These are phyloP conservation scores for Neria commutata DNA, from an alignment of 2,888 invertebrate species.

Conservation along the genomic window DNA sequence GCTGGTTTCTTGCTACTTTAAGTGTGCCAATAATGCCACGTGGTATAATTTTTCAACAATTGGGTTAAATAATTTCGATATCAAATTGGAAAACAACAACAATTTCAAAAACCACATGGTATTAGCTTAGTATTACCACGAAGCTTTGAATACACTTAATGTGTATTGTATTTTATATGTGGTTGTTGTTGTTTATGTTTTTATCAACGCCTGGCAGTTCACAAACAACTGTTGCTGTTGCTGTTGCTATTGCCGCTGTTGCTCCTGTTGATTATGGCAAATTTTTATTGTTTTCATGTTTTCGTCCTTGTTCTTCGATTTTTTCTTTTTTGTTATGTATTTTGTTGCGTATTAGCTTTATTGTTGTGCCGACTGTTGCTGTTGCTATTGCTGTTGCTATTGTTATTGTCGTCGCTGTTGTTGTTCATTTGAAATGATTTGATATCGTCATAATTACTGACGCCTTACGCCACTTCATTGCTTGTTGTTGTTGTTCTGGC, in stretches of 20 bases:
- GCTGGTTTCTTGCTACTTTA: neutral
- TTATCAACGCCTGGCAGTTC: neutral
- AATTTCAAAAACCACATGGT: neutral
- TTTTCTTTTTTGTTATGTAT: neutral
- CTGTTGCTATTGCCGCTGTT: neutral
- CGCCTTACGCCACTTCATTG: neutral
- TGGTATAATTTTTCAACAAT: too few species aligned
- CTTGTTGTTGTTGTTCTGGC: neutral
- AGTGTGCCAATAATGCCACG: too few species aligned
- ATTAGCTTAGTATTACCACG: neutral
- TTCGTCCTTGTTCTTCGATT: neutral
- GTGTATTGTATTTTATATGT: too few species aligned
- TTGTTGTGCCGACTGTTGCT: neutral
- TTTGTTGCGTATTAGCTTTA: slow-evolving; percentile 1
- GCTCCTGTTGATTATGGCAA: neutral
- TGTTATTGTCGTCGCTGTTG: slow-evolving; percentile 19
- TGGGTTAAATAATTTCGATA: too few species aligned
- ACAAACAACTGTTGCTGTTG: neutral
- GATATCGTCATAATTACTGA: slow-evolving; percentile 23
- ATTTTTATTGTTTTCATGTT: neutral
- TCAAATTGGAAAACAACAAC: slow-evolving; percentile 9
- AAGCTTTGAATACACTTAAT: too few species aligned
- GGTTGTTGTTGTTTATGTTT: neutral
- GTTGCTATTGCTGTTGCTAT: slow-evolving; percentile 6
- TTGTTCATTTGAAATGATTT: slow-evolving; percentile 38